Evolutionary conservation across 2,888 invertebrate genomes (phyloP).

Genomic region (Diarsia mendica): DNA sequence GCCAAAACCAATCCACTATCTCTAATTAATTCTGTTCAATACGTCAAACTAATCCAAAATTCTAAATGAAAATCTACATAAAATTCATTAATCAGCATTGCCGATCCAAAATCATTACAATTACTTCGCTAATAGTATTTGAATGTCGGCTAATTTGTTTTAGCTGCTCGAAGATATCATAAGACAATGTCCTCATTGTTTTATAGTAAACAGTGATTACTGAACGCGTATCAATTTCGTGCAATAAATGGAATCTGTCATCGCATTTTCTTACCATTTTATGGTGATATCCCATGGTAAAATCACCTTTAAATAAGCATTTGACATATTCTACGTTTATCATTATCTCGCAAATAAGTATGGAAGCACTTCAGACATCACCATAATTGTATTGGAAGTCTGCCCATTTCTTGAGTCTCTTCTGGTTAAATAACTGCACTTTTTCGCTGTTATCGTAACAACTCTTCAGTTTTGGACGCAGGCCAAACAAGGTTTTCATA

Average conservation of each 20-base stretch:
- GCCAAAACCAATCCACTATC: background rate
- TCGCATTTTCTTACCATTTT: background rate
- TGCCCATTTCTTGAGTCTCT: conserved; percentile 47
- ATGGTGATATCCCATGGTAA: background rate
- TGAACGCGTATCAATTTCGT: background rate
- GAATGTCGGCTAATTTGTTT: background rate
- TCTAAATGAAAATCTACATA: too few species aligned
- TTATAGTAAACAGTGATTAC: background rate
- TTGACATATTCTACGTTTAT: background rate
- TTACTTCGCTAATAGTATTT: too few species aligned
- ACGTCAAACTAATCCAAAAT: background rate
- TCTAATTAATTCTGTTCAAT: background rate
- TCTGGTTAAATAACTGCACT: conserved; percentile 42
- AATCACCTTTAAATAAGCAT: background rate
- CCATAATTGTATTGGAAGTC: conserved; percentile 42
- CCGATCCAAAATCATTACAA: too few species aligned
- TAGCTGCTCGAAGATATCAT: background rate
- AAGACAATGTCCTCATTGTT: background rate
- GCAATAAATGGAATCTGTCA: background rate
- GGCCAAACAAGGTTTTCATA: conserved; percentile 41
- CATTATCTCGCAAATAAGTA: background rate
- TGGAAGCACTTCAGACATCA: conserved; percentile 23
- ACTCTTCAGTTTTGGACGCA: conserved; percentile 43
- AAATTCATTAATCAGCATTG: too few species aligned
- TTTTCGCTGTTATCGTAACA: conserved; percentile 32